Percentiles rank a stretch among this genome's conserved stretches.
These are phyloP conservation scores for Steinernema khuongi DNA, from an alignment of 1,140 invertebrate species.

Conservation along the genomic window DNA sequence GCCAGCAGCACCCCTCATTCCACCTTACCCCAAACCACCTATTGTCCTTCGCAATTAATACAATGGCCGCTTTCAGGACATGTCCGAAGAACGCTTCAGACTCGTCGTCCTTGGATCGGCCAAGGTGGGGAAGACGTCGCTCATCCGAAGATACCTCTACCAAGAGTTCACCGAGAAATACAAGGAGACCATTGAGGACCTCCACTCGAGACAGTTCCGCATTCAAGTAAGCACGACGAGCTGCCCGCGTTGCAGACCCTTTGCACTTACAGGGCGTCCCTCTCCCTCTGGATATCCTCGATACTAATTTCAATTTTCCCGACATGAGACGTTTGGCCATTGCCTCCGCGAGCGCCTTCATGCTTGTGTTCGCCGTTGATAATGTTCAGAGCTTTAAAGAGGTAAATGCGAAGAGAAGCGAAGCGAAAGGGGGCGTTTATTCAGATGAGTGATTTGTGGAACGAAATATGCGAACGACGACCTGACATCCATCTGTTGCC, in stretches of 20 bases:
- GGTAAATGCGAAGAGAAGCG: conserved; percentile 34
- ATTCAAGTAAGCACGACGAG: conserved; percentile 60
- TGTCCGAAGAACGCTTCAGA: conserved; percentile 65
- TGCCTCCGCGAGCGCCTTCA: conserved; percentile 79
- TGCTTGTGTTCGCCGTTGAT: conserved; percentile 80
- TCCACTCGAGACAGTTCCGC: conserved; percentile 78
- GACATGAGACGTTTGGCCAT: conserved; percentile 78
- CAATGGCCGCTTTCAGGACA: conserved; percentile 10
- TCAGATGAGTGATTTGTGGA: conserved; percentile 49
- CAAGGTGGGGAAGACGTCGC: conserved; percentile 77
- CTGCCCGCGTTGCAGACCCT: neutral
- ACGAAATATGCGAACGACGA: conserved; percentile 40
- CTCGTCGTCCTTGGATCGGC: conserved; percentile 77
- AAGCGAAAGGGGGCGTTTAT: conserved; percentile 2
- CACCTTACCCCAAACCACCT: too few relatives aligned
- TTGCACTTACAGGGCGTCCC: conserved; percentile 36
- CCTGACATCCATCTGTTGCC: conserved; percentile 38
- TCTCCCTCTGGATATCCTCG: conserved; percentile 72
- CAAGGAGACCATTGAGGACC: conserved; percentile 79
- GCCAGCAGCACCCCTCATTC: too few relatives aligned
- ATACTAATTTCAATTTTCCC: conserved; percentile 81
- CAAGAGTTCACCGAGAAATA: conserved; percentile 78
- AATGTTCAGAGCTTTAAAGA: conserved; percentile 60
- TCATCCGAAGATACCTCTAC: conserved; percentile 78
- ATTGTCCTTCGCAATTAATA: too few relatives aligned